These are phyloP conservation scores for Malthinus seriepunctatus DNA, from an alignment of 2,888 invertebrate species.

Conservation along the genomic window DNA sequence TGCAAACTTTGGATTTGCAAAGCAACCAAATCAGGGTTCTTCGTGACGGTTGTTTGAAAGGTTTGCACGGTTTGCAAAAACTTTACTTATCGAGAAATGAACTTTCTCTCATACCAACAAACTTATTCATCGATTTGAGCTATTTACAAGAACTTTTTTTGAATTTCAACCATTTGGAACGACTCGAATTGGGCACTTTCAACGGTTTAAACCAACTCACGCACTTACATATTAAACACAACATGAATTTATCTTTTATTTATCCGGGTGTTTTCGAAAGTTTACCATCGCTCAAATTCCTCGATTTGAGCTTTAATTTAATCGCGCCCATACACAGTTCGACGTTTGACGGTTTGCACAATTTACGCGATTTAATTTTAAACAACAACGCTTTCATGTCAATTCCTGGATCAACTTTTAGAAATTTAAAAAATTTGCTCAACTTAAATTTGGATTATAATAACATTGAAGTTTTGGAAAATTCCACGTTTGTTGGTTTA, in stretches of 20 bases:
- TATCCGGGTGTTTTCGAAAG: slow-evolving; percentile 10
- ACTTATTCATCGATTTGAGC: neutral
- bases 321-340: slow-evolving; percentile 7
- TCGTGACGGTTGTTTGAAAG: slow-evolving; percentile 10
- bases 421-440: slow-evolving; percentile 3
- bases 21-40: slow-evolving; percentile 9
- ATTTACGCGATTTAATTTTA: slow-evolving; percentile 9
- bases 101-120: neutral
- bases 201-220: slow-evolving; percentile 7
- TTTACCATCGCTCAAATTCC: slow-evolving; percentile 7
- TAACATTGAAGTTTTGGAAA: slow-evolving; percentile 15
- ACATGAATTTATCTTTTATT: slow-evolving; percentile 7
- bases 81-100: slow-evolving; percentile 18
- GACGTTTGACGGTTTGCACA: slow-evolving; percentile 11
- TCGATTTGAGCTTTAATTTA: slow-evolving; percentile 20
- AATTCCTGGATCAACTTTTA: slow-evolving; percentile 8
- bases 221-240: slow-evolving; percentile 16
- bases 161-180: slow-evolving; percentile 19
- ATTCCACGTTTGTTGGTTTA: slow-evolving; percentile 5
- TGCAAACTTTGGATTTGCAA: slow-evolving; percentile 17
- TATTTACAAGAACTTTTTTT: slow-evolving; percentile 10
- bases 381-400: slow-evolving; percentile 17
- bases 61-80: slow-evolving; percentile 9
- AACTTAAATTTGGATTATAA: slow-evolving; percentile 22
- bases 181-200: slow-evolving; percentile 7